Base-by-base conservation (phyloP, 2,113 vertebrate species). In the Atractosteus spatula region DNA sequence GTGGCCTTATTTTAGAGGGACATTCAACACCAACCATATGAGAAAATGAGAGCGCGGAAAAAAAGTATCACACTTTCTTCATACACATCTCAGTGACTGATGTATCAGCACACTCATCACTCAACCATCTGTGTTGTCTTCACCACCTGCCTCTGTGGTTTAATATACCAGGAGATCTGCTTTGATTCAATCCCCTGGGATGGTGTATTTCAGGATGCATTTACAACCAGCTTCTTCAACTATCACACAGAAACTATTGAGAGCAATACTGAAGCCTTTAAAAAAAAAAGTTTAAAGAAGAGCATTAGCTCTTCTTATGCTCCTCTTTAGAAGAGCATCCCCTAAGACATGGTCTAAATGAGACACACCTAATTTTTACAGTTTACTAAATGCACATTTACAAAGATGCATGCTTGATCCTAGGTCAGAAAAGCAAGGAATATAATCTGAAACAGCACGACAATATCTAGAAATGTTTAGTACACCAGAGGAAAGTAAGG, bases 61-160 rank as follows among this genome's bases (percentile, higher is more conserved):
- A 41, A 54, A 43, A 3, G 44, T 0, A 71, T 44, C 59, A 55
- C 51, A 2, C 72, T 47, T 79, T 69, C 56, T 76, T 59, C 72
- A 71, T 59, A 2, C 51, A n/a, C 66, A 2, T 2, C 3, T 44
- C n/a, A 8, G 0, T 54, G 54, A 7, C 59, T 3, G 76, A 74
- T 72, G 77, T 0, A 45, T 54, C 63, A 74, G 66, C 55, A 68
- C 1, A 55, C 0, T 14, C 57, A 72, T 55, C 71, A 80, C 10
- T 76, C 57, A 29, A 71, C 79, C 70, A 82, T 73, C 73, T 81
- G 17, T 66, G 44, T 8, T 62, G 76, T 83, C 82, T 76, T 64
- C 78, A 56, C 74, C 69, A 77, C 66, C 10, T 82, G 59, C 44
- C 79, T 69, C 3, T 6, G n/a, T 3, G 4, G 10, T 43, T 54